A percentile compares a stretch with the other conserved stretches of the same genome.
These are phyloP conservation scores for Drosophila ironensis DNA, from an alignment of 1,140 invertebrate genomes.

Conservation along the genomic window DNA sequence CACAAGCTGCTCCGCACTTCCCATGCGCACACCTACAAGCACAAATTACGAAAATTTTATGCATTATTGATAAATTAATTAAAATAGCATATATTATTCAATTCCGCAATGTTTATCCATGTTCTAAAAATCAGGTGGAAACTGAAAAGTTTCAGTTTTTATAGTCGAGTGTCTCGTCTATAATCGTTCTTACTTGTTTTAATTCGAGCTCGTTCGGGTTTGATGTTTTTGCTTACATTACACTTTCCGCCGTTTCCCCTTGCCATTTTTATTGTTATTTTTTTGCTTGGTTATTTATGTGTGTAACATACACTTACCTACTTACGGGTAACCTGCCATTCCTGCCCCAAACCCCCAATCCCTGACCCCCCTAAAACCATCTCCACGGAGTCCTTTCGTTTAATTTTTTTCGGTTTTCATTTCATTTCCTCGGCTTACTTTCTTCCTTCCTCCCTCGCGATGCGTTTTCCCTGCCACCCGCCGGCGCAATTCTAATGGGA, in stretches of 20 bases:
- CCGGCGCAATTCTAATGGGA: conserved; percentile 72
- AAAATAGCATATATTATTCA: no score
- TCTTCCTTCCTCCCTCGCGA: conserved; percentile 23
- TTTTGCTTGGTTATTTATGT: conserved; percentile 44
- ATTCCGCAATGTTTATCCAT: no score
- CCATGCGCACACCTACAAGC: no score
- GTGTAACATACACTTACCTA: conserved; percentile 66
- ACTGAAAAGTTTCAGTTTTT: no score
- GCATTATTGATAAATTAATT: no score
- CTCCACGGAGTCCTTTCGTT: conserved; percentile 29
- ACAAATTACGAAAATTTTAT: no score
- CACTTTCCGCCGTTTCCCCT: conserved; percentile 20
- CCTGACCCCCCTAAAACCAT: neutral
- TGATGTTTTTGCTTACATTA: conserved; percentile 6
- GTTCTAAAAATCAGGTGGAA: no score
- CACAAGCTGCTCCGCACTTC: no score
- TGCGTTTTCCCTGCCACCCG: conserved; percentile 4
- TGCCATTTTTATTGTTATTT: conserved; percentile 30
- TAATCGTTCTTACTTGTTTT: no score
- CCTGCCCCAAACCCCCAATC: neutral
- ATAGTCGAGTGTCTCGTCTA: no score
- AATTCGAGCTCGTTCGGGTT: no score
- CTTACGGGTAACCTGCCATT: conserved; percentile 33
- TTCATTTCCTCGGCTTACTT: conserved; percentile 60
- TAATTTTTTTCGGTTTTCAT: conserved; percentile 58